Conservation (phyloP, 2,113 vertebrate species). For the Conger conger region DNA sequence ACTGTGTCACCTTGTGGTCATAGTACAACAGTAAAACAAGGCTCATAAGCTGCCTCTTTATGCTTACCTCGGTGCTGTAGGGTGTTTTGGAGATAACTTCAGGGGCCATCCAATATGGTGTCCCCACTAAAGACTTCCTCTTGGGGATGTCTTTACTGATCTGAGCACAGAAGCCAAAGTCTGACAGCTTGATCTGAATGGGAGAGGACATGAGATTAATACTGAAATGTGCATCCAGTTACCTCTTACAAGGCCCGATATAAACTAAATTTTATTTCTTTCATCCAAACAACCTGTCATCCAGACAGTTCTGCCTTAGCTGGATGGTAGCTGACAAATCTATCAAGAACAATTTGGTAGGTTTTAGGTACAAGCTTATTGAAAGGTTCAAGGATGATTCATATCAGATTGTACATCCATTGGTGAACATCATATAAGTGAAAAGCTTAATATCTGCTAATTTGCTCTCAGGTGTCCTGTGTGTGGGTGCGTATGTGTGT, state of each 20-base stretch:
- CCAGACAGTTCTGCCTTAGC: not conserved
- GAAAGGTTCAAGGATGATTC: not conserved
- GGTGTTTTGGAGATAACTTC: conserved; percentile 95
- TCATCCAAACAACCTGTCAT: not conserved
- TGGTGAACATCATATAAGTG: not conserved
- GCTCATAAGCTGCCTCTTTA: not conserved
- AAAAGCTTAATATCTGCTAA: not conserved
- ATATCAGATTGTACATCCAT: not conserved
- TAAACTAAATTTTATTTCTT: not conserved
- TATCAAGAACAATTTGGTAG: not conserved
- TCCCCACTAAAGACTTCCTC: conserved; percentile 94
- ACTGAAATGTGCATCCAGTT: not conserved
- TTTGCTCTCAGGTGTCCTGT: not conserved
- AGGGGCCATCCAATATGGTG: conserved; percentile 99
- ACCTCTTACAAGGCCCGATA: not conserved
- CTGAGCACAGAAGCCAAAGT: conserved; percentile 98
- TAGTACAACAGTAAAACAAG: not conserved
- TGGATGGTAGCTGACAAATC: not conserved
- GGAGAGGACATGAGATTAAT: not conserved
- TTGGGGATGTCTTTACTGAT: conserved; percentile 98
- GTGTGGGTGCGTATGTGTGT: not conserved
- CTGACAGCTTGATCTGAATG: conserved; percentile 91
- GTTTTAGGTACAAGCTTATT: not conserved
- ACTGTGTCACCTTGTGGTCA: not conserved
- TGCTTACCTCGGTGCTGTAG: conserved; percentile 89